A percentile compares a stretch with the other conserved stretches of the same genome.
phyloP scores from a whole-genome alignment of 2,797 vertebrate genomes.

The Adrianichthys oophorus region DNA sequence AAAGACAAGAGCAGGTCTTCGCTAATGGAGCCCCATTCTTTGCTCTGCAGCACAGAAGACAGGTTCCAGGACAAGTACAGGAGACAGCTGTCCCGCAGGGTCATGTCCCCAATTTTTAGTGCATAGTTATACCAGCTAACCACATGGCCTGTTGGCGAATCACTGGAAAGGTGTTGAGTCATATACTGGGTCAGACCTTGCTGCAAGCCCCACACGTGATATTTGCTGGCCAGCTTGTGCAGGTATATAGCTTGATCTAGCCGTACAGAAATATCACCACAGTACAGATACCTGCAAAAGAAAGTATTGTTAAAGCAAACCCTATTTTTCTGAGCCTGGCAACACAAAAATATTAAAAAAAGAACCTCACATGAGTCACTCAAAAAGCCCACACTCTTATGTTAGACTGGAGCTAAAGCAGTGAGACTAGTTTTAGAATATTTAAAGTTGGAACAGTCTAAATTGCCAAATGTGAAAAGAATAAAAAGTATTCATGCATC shows the following conservation, averaged over 20 bases:
- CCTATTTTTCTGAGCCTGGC: slow-evolving; percentile 10
- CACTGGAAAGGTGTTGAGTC: slow-evolving; percentile 88
- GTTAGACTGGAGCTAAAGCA: slow-evolving; percentile 42
- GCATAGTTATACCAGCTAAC: slow-evolving; percentile 96
- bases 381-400: slow-evolving; percentile 45
- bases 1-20: slow-evolving; percentile 88
- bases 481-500: no score
- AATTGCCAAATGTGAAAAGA: slow-evolving; percentile 14
- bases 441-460: slow-evolving; percentile 24
- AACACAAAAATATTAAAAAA: slow-evolving; percentile 2
- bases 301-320: slow-evolving; percentile 8
- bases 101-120: slow-evolving; percentile 80
- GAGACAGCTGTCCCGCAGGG: slow-evolving; percentile 89
- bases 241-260: slow-evolving; percentile 90
- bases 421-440: slow-evolving; percentile 46
- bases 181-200: slow-evolving; percentile 91
- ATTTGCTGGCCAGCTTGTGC: slow-evolving; percentile 92
- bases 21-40: slow-evolving; percentile 88
- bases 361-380: slow-evolving; percentile 47
- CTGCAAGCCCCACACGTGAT: slow-evolving; percentile 85
- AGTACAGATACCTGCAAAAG: slow-evolving; percentile 90
- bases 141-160: slow-evolving; percentile 88
- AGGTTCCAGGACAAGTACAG: slow-evolving; percentile 97
- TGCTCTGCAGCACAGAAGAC: slow-evolving; percentile 86
- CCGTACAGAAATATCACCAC: slow-evolving; percentile 87